phyloP scores from a whole-genome alignment of 2,113 vertebrate species.

The Nesospiza acunhae region DNA sequence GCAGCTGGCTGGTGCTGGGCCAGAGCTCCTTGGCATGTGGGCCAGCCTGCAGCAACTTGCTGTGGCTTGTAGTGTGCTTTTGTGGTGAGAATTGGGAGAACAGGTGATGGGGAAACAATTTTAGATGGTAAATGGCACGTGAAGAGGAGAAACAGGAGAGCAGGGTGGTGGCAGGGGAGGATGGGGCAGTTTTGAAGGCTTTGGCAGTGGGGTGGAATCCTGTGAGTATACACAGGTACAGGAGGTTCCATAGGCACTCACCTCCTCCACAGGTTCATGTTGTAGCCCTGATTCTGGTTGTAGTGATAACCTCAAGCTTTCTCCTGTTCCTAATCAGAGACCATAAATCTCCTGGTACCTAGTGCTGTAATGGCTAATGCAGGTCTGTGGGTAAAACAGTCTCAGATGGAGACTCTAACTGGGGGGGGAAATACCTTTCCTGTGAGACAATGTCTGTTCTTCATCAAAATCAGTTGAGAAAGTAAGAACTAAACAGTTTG shows the following conservation, averaged over 20 bases:
- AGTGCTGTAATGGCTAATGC: constrained; percentile 19
- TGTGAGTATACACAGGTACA: not conserved
- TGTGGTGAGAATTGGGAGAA: not conserved
- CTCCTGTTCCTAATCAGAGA: constrained; percentile 40
- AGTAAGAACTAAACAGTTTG: not conserved
- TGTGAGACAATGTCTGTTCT: constrained; percentile 68
- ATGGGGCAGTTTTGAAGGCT: not conserved
- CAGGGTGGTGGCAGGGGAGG: not conserved
- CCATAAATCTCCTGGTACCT: constrained; percentile 38
- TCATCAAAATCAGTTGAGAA: constrained; percentile 57
- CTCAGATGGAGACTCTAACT: constrained; percentile 7
- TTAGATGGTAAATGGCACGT: not conserved
- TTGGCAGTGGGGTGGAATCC: not conserved
- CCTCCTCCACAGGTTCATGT: accelerated
- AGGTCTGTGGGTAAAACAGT: constrained; percentile 12
- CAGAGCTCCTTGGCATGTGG: not conserved
- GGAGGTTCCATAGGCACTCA: not conserved
- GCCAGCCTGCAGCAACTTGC: not conserved
- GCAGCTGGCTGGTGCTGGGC: not conserved
- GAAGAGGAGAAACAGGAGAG: not conserved
- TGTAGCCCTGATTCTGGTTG: not conserved
- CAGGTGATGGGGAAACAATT: not conserved
- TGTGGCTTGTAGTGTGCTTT: not conserved
- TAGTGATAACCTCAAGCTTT: not conserved
- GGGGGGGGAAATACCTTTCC: constrained; percentile 51